Percentiles rank a stretch among this genome's conserved stretches.
Conservation (phyloP, 2,888 invertebrate genomes). For the Taenaris catops region DNA sequence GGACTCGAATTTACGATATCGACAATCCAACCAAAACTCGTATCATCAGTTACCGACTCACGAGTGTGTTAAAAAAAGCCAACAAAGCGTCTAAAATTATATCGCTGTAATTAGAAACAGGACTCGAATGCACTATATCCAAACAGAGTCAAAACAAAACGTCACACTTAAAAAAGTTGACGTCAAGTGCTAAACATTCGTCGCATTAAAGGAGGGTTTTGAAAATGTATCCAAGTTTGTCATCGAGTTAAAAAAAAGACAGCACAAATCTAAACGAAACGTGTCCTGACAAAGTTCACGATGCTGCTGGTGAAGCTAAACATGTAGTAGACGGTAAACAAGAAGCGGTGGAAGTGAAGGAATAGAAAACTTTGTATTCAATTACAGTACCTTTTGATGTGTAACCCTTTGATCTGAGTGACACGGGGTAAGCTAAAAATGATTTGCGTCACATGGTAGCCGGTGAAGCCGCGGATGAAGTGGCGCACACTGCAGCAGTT, state of each 20-base stretch:
- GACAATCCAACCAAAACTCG: too few species aligned
- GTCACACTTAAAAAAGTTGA: conserved; percentile 12
- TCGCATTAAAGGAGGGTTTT: conserved; percentile 19
- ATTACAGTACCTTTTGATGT: conserved; percentile 60
- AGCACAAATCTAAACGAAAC: conserved; percentile 28
- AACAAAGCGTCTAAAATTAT: too few species aligned
- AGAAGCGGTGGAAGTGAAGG: conserved; percentile 27
- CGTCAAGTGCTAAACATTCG: conserved; percentile 18
- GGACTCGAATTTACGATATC: too few species aligned
- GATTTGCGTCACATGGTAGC: conserved; percentile 56
- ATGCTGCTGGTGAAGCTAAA: conserved; percentile 27
- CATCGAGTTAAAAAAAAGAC: conserved; percentile 56
- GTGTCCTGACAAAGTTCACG: conserved; percentile 22
- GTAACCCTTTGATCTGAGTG: conserved; percentile 65
- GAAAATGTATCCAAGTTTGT: conserved; percentile 43
- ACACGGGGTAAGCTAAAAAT: conserved; percentile 65
- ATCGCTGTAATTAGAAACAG: too few species aligned
- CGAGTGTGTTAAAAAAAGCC: too few species aligned
- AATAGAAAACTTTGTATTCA: conserved; percentile 39
- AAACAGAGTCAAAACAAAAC: conserved; percentile 16
- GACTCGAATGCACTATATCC: too few species aligned
- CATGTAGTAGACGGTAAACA: conserved; percentile 28
- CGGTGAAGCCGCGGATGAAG: conserved; percentile 38
- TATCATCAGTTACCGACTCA: too few species aligned
- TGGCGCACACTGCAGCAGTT: conserved; percentile 38